phyloP scores from a whole-genome alignment of 2,797 vertebrate genomes.

The Eulemur rubriventer region DNA sequence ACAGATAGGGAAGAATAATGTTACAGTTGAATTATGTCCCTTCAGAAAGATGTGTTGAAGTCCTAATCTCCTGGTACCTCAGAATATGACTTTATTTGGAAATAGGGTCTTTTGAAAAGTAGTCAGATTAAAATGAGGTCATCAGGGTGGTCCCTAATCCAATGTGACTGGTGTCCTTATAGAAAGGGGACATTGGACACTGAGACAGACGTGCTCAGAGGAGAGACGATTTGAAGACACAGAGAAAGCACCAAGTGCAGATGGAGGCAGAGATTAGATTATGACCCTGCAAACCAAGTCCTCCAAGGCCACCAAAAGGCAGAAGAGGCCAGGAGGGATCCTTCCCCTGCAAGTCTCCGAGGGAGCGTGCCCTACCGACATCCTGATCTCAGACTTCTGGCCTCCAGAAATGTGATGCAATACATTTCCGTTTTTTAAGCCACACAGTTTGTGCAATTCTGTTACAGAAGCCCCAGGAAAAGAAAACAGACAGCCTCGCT shows the following conservation, averaged over 20 bases:
- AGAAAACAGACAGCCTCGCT: background rate
- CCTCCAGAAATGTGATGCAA: background rate
- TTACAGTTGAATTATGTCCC: background rate
- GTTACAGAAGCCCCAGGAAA: background rate
- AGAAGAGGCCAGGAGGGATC: background rate
- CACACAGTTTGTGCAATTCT: background rate
- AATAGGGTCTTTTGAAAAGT: background rate
- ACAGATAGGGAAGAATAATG: background rate
- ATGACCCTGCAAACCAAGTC: accelerated
- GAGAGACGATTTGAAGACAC: background rate
- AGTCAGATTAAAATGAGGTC: background rate
- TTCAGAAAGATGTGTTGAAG: background rate
- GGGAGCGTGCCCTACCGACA: accelerated
- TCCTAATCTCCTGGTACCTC: background rate
- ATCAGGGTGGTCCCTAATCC: background rate
- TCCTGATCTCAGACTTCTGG: background rate
- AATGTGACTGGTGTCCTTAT: background rate
- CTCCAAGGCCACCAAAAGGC: too few species aligned
- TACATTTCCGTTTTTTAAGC: background rate
- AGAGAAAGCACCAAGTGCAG: background rate
- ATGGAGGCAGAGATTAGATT: background rate
- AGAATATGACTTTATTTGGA: background rate
- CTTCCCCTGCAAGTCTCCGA: background rate
- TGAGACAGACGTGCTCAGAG: background rate
- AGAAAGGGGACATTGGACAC: background rate